Evolutionary conservation across 2,888 invertebrate genomes (phyloP).

Genomic region (Tetragonisca angustula): DNA sequence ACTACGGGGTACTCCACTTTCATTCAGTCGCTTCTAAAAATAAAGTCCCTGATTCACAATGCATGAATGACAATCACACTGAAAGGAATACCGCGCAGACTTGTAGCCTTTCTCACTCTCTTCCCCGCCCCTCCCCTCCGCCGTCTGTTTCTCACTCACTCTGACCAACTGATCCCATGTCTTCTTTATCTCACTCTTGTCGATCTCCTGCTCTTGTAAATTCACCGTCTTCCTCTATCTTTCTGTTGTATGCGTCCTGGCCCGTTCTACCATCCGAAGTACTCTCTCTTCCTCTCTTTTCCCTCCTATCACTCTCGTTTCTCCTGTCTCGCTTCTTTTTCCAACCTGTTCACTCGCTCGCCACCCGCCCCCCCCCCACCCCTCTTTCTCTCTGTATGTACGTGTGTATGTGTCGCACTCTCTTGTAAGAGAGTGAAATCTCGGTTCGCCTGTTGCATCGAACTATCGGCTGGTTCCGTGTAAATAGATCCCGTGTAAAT

Average conservation of each 20-base stretch:
- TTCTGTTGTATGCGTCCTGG: background rate
- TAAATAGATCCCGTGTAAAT: constrained; percentile 62
- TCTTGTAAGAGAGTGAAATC: constrained; percentile 61
- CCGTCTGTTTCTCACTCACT: background rate
- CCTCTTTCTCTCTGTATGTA: constrained; percentile 8
- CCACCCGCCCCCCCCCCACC: constrained; percentile 38
- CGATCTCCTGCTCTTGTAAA: constrained; percentile 18
- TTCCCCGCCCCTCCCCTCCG: constrained; percentile 4
- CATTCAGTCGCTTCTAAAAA: constrained; percentile 82
- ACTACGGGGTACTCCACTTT: constrained; percentile 81
- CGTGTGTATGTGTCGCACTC: constrained; percentile 32
- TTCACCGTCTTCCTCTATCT: constrained; percentile 19
- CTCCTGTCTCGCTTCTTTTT: constrained; percentile 40
- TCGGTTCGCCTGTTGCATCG: constrained; percentile 65
- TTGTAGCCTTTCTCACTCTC: constrained; percentile 60
- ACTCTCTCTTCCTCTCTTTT: constrained; percentile 27
- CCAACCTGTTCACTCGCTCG: constrained; percentile 42
- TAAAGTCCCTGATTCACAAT: constrained; percentile 82
- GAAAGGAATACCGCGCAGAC: constrained; percentile 70
- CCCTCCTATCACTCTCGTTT: constrained; percentile 38
- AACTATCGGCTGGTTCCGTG: constrained; percentile 55
- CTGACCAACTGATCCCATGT: constrained; percentile 7
- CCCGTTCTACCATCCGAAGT: constrained; percentile 7
- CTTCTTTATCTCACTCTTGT: constrained; percentile 26
- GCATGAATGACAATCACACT: constrained; percentile 81